Conservation (phyloP, 2,797 vertebrate genomes). For the Ctenopoma kingsleyae region DNA sequence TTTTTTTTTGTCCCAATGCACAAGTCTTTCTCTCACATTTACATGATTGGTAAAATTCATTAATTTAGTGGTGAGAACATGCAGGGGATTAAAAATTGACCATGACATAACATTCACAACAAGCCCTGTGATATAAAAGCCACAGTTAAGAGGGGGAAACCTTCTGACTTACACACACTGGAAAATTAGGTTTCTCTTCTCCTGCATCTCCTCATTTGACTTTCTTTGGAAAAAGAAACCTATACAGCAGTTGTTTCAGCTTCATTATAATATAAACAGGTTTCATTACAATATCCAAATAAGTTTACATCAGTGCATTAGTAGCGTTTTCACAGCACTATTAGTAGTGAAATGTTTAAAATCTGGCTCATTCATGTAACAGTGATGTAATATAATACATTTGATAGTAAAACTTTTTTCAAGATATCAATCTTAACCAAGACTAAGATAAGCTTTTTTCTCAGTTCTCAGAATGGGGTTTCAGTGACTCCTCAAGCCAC, state of each 20-base stretch:
- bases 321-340: background rate
- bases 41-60: constrained; percentile 16
- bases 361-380: background rate
- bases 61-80: constrained; percentile 3
- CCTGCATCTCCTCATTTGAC: constrained; percentile 14
- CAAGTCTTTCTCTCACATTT: background rate
- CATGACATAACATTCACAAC: constrained; percentile 7
- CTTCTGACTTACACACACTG: constrained; percentile 47
- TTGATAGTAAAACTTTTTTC: constrained; percentile 33
- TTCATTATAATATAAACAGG: background rate
- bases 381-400: constrained; percentile 9
- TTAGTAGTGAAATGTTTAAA: background rate
- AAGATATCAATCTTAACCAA: constrained; percentile 50
- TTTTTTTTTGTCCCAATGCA: background rate
- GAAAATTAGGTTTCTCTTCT: constrained; percentile 44
- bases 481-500: constrained; percentile 49
- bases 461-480: constrained; percentile 60
- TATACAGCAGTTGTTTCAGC: constrained; percentile 7
- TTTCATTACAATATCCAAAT: background rate
- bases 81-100: constrained; percentile 9
- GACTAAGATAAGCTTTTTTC: constrained; percentile 43
- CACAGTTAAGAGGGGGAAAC: constrained; percentile 51
- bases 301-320: background rate
- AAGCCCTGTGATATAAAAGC: constrained; percentile 33
- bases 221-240: constrained; percentile 75